Percentiles rank a stretch among this genome's conserved stretches.
Conservation (phyloP, 2,797 vertebrate genomes). For the Sternarchorhynchus goeldii region DNA sequence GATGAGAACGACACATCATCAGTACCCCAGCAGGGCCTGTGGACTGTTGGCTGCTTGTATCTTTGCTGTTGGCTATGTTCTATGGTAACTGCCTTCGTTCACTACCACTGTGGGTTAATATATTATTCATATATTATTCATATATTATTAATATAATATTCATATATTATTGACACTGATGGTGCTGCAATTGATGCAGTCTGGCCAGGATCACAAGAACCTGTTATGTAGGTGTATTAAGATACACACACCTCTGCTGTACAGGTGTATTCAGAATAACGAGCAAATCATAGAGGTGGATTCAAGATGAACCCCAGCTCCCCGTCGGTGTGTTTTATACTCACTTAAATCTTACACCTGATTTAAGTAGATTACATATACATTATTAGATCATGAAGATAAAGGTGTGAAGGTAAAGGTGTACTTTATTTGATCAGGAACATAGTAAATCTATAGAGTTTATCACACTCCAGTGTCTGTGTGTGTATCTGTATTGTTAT, state of each 20-base stretch:
- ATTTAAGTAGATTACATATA: constrained; percentile 56
- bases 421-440: constrained; percentile 29
- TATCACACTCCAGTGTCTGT: constrained; percentile 24
- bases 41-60: constrained; percentile 86
- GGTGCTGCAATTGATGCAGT: not conserved
- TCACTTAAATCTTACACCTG: constrained; percentile 21
- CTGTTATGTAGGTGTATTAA: no score
- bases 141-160: constrained; percentile 19
- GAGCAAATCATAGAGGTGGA: no score
- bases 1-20: constrained; percentile 95
- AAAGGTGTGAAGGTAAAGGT: constrained; percentile 2
- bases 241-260: no score
- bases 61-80: constrained; percentile 90
- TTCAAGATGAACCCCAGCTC: no score
- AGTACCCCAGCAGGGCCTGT: constrained; percentile 88
- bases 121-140: constrained; percentile 21
- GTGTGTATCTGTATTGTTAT: no score
- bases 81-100: constrained; percentile 81
- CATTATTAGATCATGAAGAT: constrained; percentile 36
- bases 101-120: constrained; percentile 18
- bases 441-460: constrained; percentile 48
- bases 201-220: not conserved
- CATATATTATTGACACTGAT: not conserved
- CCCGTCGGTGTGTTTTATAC: not conserved
- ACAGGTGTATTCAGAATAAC: no score